Conservation (phyloP, 1,140 invertebrate species). For the Pygmarrhopalites habei region DNA sequence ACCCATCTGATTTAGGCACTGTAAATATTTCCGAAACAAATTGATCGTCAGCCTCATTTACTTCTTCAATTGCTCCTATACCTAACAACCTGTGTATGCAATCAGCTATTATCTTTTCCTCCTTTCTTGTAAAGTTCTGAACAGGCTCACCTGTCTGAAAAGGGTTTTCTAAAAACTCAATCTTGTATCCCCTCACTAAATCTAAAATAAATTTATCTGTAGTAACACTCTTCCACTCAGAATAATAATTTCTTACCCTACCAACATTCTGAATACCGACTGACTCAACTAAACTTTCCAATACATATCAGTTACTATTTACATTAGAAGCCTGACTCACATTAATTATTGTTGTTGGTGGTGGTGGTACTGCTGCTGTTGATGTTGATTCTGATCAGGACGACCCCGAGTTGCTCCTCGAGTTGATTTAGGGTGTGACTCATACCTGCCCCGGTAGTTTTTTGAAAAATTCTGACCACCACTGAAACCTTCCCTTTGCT, state of each 20-base stretch:
- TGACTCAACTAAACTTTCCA: too few species aligned
- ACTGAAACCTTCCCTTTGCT: too few species aligned
- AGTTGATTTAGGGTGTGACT: too few species aligned
- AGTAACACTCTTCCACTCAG: background rate
- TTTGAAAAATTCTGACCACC: too few species aligned
- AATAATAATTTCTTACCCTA: background rate
- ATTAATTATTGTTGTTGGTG: too few species aligned
- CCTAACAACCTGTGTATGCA: background rate
- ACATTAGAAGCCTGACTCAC: too few species aligned
- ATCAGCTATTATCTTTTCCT: background rate
- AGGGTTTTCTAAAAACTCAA: background rate
- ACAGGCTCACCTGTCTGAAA: background rate
- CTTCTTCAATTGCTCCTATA: background rate
- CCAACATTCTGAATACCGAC: background rate
- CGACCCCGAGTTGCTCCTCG: too few species aligned
- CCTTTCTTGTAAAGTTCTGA: background rate
- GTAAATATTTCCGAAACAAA: background rate
- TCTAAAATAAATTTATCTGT: background rate
- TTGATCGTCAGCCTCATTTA: background rate
- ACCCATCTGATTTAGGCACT: conserved; percentile 2
- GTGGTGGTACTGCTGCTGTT: too few species aligned
- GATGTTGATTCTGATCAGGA: too few species aligned
- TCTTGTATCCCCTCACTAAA: background rate
- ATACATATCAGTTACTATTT: too few species aligned
- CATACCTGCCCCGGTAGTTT: too few species aligned